Evolutionary conservation across 2,113 vertebrate genomes (phyloP).

Genomic region (Lagopus leucura): DNA sequence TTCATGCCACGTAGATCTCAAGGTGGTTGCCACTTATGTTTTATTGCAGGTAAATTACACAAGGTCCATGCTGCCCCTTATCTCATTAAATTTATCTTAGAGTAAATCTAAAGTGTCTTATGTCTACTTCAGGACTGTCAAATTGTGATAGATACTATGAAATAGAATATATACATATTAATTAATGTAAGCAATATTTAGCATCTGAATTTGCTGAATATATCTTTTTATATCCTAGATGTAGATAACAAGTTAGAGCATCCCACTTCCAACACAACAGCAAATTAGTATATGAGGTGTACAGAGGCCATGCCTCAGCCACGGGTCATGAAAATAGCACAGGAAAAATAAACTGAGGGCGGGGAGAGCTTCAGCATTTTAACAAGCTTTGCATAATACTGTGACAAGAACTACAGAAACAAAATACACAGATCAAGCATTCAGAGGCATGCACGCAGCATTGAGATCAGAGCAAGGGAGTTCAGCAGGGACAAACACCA

Average conservation of each 20-base stretch:
- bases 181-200: background rate
- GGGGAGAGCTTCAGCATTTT: background rate
- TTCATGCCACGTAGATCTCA: background rate
- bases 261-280: background rate
- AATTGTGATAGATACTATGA: background rate
- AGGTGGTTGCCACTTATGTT: background rate
- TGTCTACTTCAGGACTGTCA: background rate
- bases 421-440: slow-evolving; percentile 23
- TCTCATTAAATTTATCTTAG: slow-evolving; percentile 29
- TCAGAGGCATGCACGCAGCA: background rate
- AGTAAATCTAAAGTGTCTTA: background rate
- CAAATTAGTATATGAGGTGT: background rate
- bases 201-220: background rate
- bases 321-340: slow-evolving; percentile 44
- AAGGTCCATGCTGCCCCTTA: background rate
- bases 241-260: background rate
- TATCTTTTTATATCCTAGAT: slow-evolving; percentile 17
- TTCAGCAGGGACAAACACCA: slow-evolving; percentile 9
- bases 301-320: slow-evolving; percentile 10
- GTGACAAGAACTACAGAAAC: slow-evolving; percentile 32
- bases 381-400: slow-evolving; percentile 45
- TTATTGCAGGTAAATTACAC: slow-evolving; percentile 20
- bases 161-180: background rate
- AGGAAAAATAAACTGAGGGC: background rate
- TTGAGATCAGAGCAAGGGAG: slow-evolving; percentile 17